Evolutionary conservation across 1,140 invertebrate genomes (phyloP).

Genomic region (Bombus consobrinus): DNA sequence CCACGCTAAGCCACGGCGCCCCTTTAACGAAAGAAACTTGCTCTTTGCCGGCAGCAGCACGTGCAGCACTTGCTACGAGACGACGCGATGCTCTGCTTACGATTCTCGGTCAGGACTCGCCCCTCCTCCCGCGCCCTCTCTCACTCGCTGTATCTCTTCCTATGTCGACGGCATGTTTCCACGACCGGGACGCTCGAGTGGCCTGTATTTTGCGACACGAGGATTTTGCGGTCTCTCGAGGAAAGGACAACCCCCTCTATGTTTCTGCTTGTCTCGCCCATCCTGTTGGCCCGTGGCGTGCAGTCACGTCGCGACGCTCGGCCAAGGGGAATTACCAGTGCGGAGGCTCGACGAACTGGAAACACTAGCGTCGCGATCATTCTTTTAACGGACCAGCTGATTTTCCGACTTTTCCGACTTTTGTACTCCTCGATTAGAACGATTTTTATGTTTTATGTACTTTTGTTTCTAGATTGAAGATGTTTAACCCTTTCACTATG

Average conservation of each 20-base stretch:
- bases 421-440: no score
- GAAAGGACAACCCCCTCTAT: constrained; percentile 27
- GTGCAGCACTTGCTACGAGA: constrained; percentile 41
- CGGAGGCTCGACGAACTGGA: constrained; percentile 19
- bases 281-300: not conserved
- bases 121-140: not conserved
- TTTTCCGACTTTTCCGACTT: not conserved
- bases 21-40: constrained; percentile 59
- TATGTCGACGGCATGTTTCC: constrained; percentile 15
- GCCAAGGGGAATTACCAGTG: constrained; percentile 11
- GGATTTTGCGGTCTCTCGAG: constrained; percentile 48
- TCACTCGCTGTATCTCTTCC: not conserved
- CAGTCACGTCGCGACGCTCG: constrained; percentile 39
- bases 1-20: constrained; percentile 8
- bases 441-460: not conserved
- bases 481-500: not conserved
- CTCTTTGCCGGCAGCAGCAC: constrained; percentile 52
- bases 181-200: constrained; percentile 47
- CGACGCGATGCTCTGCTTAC: constrained; percentile 30
- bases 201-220: constrained; percentile 42
- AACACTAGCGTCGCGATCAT: constrained; percentile 14
- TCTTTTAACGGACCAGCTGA: not conserved
- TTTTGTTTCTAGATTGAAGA: no score
- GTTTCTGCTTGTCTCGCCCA: not conserved
- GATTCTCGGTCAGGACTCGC: constrained; percentile 29